Conservation (phyloP, 2,113 vertebrate species). For the Cryptomyrus ogoouensis region DNA sequence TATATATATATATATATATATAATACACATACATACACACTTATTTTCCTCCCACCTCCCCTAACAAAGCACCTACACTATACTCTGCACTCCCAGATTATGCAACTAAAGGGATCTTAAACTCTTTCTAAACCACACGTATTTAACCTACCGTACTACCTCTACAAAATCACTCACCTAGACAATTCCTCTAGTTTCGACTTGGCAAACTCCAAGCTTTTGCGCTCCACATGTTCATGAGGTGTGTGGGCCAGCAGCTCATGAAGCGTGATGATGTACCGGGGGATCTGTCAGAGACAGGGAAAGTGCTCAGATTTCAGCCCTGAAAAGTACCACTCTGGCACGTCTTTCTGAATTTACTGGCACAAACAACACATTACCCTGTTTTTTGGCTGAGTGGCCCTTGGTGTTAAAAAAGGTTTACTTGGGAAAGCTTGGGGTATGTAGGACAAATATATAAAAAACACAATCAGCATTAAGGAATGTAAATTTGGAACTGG, state of each 20-base stretch:
- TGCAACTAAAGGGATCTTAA: not conserved
- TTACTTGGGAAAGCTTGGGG: not conserved
- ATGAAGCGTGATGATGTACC: constrained; percentile 96
- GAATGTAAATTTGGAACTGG: not conserved
- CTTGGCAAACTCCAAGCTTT: constrained; percentile 96
- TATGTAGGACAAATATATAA: not conserved
- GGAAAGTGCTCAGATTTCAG: not conserved
- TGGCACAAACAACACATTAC: not conserved
- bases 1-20: too few species aligned
- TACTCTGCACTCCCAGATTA: not conserved
- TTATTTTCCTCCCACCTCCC: not conserved
- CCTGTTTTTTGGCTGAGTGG: not conserved
- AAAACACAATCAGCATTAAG: not conserved
- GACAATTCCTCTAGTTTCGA: constrained; percentile 94
- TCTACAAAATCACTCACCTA: constrained; percentile 57
- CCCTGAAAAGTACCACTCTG: not conserved
- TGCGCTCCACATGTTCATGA: constrained; percentile 92
- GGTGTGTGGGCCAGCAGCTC: constrained; percentile 94
- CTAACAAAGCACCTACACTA: not conserved
- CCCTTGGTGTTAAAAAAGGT: not conserved
- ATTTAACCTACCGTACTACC: not conserved
- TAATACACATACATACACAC: not conserved
- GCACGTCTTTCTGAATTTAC: not conserved
- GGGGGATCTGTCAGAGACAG: constrained; percentile 73
- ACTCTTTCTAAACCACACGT: not conserved